These are phyloP conservation scores for Bombus consobrinus DNA, from an alignment of 1,140 invertebrate species.

Conservation along the genomic window DNA sequence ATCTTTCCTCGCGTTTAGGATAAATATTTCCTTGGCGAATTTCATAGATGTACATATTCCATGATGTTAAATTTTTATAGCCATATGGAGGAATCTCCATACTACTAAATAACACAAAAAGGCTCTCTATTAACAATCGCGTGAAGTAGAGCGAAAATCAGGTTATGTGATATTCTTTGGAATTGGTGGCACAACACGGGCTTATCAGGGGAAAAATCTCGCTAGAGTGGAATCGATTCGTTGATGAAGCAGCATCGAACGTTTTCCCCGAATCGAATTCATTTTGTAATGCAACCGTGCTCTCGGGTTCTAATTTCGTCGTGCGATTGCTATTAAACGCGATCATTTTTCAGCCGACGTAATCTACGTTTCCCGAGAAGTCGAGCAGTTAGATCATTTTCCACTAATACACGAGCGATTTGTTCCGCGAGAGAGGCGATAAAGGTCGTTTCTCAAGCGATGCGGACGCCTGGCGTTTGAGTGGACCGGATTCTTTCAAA, in stretches of 20 bases:
- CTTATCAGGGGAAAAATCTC: neutral
- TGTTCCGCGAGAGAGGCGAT: conserved; percentile 19
- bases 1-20: no score
- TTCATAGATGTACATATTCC: no score
- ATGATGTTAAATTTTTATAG: no score
- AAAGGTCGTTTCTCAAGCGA: conserved; percentile 36
- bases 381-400: conserved; percentile 45
- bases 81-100: no score
- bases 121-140: neutral
- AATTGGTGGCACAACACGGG: no score
- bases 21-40: no score
- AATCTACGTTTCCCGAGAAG: conserved; percentile 12
- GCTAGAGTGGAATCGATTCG: neutral
- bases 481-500: conserved; percentile 45
- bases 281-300: neutral
- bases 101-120: neutral
- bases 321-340: conserved; percentile 31
- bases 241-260: neutral
- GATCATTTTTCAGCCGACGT: conserved; percentile 34
- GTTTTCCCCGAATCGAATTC: neutral
- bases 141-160: neutral
- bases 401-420: conserved; percentile 47
- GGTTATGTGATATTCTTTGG: no score
- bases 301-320: conserved; percentile 3
- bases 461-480: neutral